These are phyloP conservation scores for Podocnemis expansa DNA, from an alignment of 2,113 vertebrate genomes.

Conservation along the genomic window DNA sequence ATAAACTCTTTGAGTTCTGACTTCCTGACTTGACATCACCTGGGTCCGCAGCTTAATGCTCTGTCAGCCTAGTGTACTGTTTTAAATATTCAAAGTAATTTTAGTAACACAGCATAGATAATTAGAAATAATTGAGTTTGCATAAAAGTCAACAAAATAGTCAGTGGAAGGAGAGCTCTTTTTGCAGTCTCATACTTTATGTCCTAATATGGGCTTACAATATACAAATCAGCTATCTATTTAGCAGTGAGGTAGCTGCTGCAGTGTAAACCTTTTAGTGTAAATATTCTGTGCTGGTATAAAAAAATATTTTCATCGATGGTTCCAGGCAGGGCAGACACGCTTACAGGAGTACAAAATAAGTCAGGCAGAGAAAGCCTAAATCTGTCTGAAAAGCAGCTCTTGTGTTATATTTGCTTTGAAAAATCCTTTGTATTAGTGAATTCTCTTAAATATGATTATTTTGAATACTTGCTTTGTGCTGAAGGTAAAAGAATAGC, in stretches of 20 bases:
- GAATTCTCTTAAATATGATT: constrained; percentile 21
- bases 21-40: not conserved
- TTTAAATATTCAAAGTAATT: constrained; percentile 1
- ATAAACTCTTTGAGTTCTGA: not conserved
- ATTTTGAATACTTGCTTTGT: constrained; percentile 32
- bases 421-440: constrained; percentile 34
- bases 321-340: not conserved
- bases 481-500: not conserved
- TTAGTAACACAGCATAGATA: constrained; percentile 7
- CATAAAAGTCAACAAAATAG: not conserved
- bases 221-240: not conserved
- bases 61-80: not conserved
- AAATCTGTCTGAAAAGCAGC: not conserved
- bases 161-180: not conserved
- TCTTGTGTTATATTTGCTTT: constrained; percentile 40
- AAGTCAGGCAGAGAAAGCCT: not conserved
- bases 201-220: not conserved
- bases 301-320: not conserved
- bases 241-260: not conserved
- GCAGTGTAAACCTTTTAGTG: not conserved
- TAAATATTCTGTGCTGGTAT: not conserved
- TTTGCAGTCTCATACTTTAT: not conserved
- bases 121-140: constrained; percentile 11
- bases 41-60: not conserved
- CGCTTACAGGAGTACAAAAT: not conserved